Evolutionary conservation across 2,888 invertebrate species (phyloP).

Genomic region (Trachelus stipa): DNA sequence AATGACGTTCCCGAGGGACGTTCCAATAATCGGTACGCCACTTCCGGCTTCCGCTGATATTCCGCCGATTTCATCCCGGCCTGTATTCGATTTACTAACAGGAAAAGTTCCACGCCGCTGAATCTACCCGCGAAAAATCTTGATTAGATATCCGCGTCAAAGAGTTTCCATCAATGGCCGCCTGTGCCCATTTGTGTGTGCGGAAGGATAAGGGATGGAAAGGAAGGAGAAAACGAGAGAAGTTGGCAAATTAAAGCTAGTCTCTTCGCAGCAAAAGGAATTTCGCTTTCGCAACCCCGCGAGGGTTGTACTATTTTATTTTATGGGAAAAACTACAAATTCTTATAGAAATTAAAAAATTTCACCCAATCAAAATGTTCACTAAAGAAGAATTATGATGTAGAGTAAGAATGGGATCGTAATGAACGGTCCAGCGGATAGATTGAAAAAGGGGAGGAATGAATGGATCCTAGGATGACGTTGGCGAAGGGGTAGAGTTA

Average conservation of each 20-base stretch:
- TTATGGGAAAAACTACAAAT: no score
- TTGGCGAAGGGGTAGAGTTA: not conserved
- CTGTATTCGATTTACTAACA: constrained; percentile 33
- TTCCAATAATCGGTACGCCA: not conserved
- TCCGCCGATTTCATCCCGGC: not conserved
- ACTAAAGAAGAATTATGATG: no score
- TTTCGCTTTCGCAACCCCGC: not conserved
- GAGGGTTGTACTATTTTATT: no score
- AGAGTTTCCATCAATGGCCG: constrained; percentile 30
- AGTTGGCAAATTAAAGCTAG: constrained; percentile 43
- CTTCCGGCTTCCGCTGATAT: not conserved
- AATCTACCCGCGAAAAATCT: constrained; percentile 36
- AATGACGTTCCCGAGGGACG: not conserved
- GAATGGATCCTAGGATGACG: not conserved
- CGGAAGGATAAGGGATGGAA: constrained; percentile 3
- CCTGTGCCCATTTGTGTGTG: not conserved
- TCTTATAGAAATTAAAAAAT: no score
- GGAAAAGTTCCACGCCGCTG: constrained; percentile 38
- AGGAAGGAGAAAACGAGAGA: constrained; percentile 24
- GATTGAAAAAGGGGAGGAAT: not conserved
- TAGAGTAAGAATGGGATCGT: no score
- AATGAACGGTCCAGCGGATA: not conserved
- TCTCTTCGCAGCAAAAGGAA: not conserved
- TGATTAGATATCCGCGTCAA: constrained; percentile 52
- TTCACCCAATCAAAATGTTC: no score